Base-by-base conservation (phyloP, 2,888 invertebrate species). In the Drosophila mimica region DNA sequence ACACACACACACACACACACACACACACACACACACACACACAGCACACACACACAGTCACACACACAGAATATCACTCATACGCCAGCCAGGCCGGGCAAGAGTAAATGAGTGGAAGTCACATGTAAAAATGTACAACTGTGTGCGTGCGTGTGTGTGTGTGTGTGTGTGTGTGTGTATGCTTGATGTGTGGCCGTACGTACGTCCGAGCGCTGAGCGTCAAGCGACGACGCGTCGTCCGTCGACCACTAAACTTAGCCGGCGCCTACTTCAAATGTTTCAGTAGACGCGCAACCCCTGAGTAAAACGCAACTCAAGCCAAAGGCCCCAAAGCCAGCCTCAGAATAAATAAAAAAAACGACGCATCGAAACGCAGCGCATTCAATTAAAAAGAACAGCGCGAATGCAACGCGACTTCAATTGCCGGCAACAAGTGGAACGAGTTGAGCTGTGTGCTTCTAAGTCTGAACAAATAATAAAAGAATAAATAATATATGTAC, bases 251-350 rank as follows among this genome's bases (percentile, higher is more conserved):
- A 87, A 86, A 87, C 79, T 88, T 87, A 85, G 80, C 83, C 83
- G 86, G 84, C 83, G 72, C 76, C 85, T 83, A 83, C 80, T 76
- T 85, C 73, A 79, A 81, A 76, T 79, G 79, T 74, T 90, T 90
- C 88, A 92, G 92, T 92, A 86, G 88, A 70, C 80, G 85, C 89
- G 83, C 91, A 91, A 87, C 90, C 91, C 91, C 92, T 91, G 92
- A 88, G 86, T 81, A 80, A 86, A 91, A 82, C 86, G 79, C 81
- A 84, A 70, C 49, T 68, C 83, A 63, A 74, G 74, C 67, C 71
- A 54, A 49, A 72, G 64, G 67, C 67, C 54, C 30, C 61, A 65
- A 75, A 73, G 68, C 66, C 70, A 69, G 67, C 61, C 8, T 57
- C 67, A 57, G 15, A n/a, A 56, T 56, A 54, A 70, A 64, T 61